Base-by-base conservation (phyloP, 2,888 invertebrate genomes). In the Lithophane ornitopus region DNA sequence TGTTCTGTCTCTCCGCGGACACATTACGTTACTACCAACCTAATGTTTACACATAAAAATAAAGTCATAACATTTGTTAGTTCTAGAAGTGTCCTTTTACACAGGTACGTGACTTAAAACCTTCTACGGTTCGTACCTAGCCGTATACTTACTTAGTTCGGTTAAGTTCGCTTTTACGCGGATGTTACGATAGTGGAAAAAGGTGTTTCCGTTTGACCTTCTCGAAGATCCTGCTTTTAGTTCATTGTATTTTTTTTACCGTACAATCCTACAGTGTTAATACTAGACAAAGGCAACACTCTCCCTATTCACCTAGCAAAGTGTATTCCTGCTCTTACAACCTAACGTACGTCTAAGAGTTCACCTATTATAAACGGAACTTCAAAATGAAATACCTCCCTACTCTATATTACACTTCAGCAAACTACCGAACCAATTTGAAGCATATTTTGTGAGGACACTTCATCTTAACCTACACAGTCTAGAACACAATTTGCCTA, bases 31-130 rank as follows among this genome's bases (percentile, higher is more conserved):
- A 41, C 77, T 70, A 70, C 82, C 72, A 82, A 85, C 82, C 76
- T 88, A 87, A 87, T 89, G 88, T 85, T 87, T 83, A 87, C 86
- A 88, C 85, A 88, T 90, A 88, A 90, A 88, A 88, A 88, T 87
- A 88, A 90, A 88, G 81, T 78, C 83, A 84, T 74, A 73, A 80
- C 84, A 88, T 86, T 84, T 86, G 79, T 78, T 71, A 74, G 62
- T 72, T 63, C 81, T 87, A 59, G 69, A 84, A 84, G 79, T 84
- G 81, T 79, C 73, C 62, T 88, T 85, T 82, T 78, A 84, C 79
- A 77, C 69, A 76, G 77, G 63, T 75, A 83, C 80, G 80, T 80
- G 82, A 81, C 77, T 78, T 86, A 80, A 62, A 78, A 87, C 80
- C 76, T 75, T 74, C 56, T 72, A 73, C 59, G 63, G 49, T 44